A percentile compares a stretch with the other conserved stretches of the same genome.
Conservation (phyloP, 2,888 invertebrate species). For the Himalopsyche tibetana region DNA sequence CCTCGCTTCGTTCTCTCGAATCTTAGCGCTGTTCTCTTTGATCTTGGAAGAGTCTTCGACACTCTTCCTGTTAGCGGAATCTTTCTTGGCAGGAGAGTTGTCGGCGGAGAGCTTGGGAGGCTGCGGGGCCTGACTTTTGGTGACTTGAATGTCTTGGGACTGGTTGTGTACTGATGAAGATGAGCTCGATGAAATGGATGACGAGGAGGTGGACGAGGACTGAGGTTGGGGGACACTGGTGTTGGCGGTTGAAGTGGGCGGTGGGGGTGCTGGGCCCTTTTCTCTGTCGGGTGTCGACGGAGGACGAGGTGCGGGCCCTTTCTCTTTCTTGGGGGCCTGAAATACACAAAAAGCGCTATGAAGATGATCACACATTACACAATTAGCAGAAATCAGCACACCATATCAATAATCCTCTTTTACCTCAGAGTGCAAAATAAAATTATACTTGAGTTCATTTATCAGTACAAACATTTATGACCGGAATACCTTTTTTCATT, state of each 20-base stretch:
- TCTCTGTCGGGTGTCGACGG: slow-evolving; percentile 69
- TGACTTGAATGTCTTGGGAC: slow-evolving; percentile 16
- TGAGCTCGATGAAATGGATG: slow-evolving; percentile 71
- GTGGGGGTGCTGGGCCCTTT: slow-evolving; percentile 67
- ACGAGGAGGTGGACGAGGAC: slow-evolving; percentile 67
- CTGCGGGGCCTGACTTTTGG: slow-evolving; percentile 21
- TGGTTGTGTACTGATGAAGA: slow-evolving; percentile 60
- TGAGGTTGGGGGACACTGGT: slow-evolving; percentile 68
- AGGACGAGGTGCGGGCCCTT: slow-evolving; percentile 89
- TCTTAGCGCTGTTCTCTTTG: slow-evolving; percentile 18
- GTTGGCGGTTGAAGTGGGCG: slow-evolving; percentile 65
- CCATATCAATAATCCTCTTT: too few species aligned
- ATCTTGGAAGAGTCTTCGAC: slow-evolving; percentile 27
- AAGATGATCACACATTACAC: slow-evolving; percentile 32
- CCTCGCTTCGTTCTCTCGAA: background rate
- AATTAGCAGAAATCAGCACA: background rate
- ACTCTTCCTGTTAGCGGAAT: slow-evolving; percentile 67
- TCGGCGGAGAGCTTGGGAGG: slow-evolving; percentile 63
- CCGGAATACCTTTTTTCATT: too few species aligned
- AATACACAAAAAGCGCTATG: slow-evolving; percentile 52
- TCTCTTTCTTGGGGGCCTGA: slow-evolving; percentile 86
- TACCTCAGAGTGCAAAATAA: background rate
- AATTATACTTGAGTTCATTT: background rate
- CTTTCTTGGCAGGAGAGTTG: slow-evolving; percentile 66
- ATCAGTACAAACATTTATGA: too few species aligned